Evolutionary conservation across 2,888 invertebrate species (phyloP).

Genomic region (Apeira syringaria): DNA sequence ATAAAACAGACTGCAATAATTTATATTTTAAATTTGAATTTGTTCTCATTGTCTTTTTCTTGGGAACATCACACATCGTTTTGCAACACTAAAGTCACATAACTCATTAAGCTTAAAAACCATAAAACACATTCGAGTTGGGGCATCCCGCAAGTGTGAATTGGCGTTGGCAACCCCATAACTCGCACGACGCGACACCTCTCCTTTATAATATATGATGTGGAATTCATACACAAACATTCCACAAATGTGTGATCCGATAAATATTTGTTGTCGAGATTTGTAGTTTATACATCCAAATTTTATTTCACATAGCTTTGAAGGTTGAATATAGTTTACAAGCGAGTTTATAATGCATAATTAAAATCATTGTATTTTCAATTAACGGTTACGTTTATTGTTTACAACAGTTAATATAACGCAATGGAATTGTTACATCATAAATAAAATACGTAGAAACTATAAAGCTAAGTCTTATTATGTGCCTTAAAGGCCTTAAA

Average conservation of each 20-base stretch:
- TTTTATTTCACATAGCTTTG: no score
- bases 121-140: slow-evolving; percentile 20
- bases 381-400: no score
- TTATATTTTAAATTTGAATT: no score
- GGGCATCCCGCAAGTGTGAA: slow-evolving; percentile 23
- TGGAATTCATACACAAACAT: slow-evolving; percentile 3
- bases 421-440: neutral
- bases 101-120: slow-evolving; percentile 15
- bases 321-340: no score
- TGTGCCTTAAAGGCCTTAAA: neutral
- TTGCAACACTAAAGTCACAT: slow-evolving; percentile 10
- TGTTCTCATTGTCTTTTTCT: no score
- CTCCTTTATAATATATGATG: slow-evolving; percentile 4
- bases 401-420: no score
- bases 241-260: neutral
- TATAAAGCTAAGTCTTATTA: neutral
- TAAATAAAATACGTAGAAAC: neutral
- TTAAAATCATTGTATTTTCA: neutral
- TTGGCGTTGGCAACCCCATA: slow-evolving; percentile 20
- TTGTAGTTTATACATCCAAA: no score
- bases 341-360: no score
- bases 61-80: slow-evolving; percentile 4
- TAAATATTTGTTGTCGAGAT: no score
- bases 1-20: no score
- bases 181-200: slow-evolving; percentile 15